Percentiles rank a stretch among this genome's conserved stretches.
These are phyloP conservation scores for Carapus acus DNA, from an alignment of 2,797 vertebrate species.

Conservation along the genomic window DNA sequence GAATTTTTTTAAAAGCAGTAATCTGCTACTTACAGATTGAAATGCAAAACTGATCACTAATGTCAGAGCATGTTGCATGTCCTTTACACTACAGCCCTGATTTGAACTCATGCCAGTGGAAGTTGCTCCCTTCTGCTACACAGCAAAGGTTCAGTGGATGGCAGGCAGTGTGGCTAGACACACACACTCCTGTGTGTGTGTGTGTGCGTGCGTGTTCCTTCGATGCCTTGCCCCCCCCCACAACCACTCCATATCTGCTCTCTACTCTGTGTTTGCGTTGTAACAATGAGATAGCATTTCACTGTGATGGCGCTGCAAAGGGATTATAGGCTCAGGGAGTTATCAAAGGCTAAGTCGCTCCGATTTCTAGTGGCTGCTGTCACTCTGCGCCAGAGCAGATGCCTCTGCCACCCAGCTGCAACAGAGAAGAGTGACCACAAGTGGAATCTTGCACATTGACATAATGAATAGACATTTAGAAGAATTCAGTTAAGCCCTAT, in stretches of 20 bases:
- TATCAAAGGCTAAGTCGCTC: constrained; percentile 73
- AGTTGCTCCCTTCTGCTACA: no score
- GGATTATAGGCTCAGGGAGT: constrained; percentile 74
- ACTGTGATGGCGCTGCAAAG: constrained; percentile 59
- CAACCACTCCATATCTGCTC: neutral
- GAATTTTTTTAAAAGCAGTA: no score
- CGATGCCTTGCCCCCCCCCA: constrained; percentile 14
- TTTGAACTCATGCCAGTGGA: no score
- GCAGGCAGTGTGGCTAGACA: no score
- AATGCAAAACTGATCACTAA: no score
- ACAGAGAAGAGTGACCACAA: neutral
- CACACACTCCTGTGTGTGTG: no score
- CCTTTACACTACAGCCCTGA: no score
- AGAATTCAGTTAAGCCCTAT: constrained; percentile 5
- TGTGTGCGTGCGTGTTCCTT: constrained; percentile 19
- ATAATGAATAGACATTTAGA: constrained; percentile 11
- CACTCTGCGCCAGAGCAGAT: constrained; percentile 44
- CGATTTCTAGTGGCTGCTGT: constrained; percentile 59
- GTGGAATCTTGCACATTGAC: constrained; percentile 14
- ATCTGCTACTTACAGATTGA: no score
- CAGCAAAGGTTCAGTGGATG: no score
- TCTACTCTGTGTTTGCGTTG: constrained; percentile 39
- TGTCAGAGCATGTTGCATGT: no score
- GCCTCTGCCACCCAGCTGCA: constrained; percentile 34
- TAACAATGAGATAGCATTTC: constrained; percentile 74